Evolutionary conservation across 2,113 vertebrate species (phyloP), one percentile per base, ranked within the genome.

Genomic region (Malaclemys terrapin): DNA sequence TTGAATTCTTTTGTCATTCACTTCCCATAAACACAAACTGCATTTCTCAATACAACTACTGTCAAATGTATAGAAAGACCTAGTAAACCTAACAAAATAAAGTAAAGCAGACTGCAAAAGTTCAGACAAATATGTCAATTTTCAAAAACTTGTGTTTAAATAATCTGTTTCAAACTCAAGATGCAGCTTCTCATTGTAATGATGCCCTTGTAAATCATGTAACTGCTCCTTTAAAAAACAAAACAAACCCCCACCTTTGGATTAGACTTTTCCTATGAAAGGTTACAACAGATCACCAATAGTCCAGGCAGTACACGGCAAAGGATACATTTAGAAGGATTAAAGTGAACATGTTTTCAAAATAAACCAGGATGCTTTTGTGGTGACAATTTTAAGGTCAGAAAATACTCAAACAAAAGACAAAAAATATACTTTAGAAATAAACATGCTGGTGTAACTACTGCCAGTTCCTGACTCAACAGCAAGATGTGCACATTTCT

Each of bases 1-100:
- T 92, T 35, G 89, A 85, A 96, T 95, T 95, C 93, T 92, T 91
- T 88, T 95, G 96, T 69, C 94, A 87, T 91, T 89, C 96, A 86
- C 96, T 97, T 97, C 96, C 97, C 95, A 97, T 93, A 96, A 96
- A 97, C 96, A 96, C 85, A 81, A 96, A 89, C 90, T 79, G 72
- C 31, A 87, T 19, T 89, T 95, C 89, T 96, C 91, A 94, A 95
- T 96, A 96, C 93, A 97, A 96, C 93, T 94, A 93, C 90, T 93
- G 95, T 83, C 96, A 93, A 93, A 94, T 91, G 85, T 81, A 78
- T 1, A 49, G 6, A 88, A 86, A 3, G 47, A 92, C 80, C 5
- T 75, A 14, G 76, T 65, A 87, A 96, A 76, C 75, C 95, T 88
- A 96, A 96, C 3, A 86, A 76, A 76, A 42, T 24, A 47, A 47